Evolutionary conservation across 2,113 vertebrate species (phyloP).

Genomic region (Sceloporus undulatus): DNA sequence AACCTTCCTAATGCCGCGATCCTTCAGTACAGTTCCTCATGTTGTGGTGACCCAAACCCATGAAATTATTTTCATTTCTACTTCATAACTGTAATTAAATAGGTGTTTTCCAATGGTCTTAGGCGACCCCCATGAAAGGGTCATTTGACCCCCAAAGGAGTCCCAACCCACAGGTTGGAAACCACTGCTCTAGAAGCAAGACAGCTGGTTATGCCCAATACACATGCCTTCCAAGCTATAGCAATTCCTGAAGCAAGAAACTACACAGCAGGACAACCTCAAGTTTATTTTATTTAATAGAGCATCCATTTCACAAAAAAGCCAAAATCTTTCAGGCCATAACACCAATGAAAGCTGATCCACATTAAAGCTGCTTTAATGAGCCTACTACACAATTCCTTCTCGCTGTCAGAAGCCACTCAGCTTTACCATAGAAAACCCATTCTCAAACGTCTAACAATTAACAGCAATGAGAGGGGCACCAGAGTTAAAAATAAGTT

Average conservation of each 20-base stretch:
- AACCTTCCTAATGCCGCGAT: no score
- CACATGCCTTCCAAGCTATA: background rate
- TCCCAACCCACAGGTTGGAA: no score
- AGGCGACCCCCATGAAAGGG: no score
- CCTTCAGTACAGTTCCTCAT: no score
- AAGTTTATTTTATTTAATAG: conserved; percentile 46
- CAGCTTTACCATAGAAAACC: background rate
- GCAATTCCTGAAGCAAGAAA: background rate
- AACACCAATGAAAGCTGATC: background rate
- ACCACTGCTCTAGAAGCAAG: background rate
- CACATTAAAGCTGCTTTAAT: conserved; percentile 18
- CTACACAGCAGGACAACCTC: background rate
- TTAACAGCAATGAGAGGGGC: background rate
- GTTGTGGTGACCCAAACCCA: no score
- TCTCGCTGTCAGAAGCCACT: background rate
- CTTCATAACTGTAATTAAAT: no score
- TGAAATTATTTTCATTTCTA: no score
- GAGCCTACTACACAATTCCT: background rate
- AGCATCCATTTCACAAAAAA: conserved; percentile 38
- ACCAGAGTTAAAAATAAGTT: background rate
- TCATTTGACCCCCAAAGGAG: no score
- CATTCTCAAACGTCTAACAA: background rate
- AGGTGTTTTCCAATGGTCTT: no score
- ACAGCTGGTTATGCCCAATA: background rate
- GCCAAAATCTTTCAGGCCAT: conserved; percentile 10